phyloP scores from a whole-genome alignment of 2,113 vertebrate species.

The Haplochromis burtoni region DNA sequence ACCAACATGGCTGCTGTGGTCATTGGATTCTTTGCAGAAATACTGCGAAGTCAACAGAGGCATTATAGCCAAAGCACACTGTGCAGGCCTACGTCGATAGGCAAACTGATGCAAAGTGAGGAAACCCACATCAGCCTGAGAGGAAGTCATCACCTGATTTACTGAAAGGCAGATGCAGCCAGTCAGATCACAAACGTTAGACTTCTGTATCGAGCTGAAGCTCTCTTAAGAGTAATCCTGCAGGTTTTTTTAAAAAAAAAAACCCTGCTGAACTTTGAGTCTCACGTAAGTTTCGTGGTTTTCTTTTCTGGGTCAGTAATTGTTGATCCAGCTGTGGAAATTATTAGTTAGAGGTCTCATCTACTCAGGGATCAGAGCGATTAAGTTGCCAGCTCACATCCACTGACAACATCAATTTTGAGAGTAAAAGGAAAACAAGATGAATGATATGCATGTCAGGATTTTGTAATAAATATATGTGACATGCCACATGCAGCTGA shows the following conservation, averaged over 20 bases:
- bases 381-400: neutral
- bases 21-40: conserved; percentile 35
- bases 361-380: neutral
- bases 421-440: neutral
- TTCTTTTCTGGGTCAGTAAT: neutral
- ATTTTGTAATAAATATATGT: neutral
- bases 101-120: neutral
- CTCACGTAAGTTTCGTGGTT: neutral
- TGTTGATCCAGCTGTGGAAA: neutral
- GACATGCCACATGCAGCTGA: neutral
- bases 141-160: neutral
- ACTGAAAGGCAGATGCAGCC: neutral
- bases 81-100: neutral
- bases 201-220: neutral
- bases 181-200: neutral
- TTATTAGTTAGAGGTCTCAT: neutral
- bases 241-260: neutral
- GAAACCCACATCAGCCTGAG: conserved; percentile 1
- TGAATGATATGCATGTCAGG: neutral
- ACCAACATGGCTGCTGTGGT: neutral
- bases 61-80: neutral
- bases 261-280: neutral
- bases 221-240: neutral
- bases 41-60: conserved; percentile 23
- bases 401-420: neutral